These are phyloP conservation scores for Crenichthys baileyi DNA, from an alignment of 2,797 vertebrate genomes.

Conservation along the genomic window DNA sequence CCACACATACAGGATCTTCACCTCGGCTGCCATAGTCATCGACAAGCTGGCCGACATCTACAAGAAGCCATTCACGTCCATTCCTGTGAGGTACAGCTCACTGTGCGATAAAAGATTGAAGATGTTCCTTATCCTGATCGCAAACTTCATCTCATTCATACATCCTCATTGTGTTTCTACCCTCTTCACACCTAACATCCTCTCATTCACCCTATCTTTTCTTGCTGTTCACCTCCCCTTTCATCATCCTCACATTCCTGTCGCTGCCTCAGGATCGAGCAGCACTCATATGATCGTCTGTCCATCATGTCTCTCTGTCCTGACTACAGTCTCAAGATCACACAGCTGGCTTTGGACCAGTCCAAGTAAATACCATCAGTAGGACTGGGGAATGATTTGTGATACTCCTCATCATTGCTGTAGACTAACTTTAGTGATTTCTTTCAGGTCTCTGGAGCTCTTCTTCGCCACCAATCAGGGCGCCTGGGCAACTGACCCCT, in stretches of 20 bases:
- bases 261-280: conserved; percentile 70
- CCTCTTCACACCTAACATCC: conserved; percentile 6
- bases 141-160: background rate
- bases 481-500: conserved; percentile 81
- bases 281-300: conserved; percentile 79
- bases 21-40: conserved; percentile 89
- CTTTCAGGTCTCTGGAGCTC: conserved; percentile 90
- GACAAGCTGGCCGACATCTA: conserved; percentile 95
- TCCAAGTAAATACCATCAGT: conserved; percentile 70
- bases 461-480: conserved; percentile 94
- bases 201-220: conserved; percentile 2
- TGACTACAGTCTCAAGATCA: conserved; percentile 84
- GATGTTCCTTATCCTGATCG: background rate
- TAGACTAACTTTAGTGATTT: conserved; percentile 10
- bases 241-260: conserved; percentile 27
- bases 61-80: conserved; percentile 94
- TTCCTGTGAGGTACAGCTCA: conserved; percentile 87
- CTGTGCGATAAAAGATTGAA: background rate
- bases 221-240: conserved; percentile 15
- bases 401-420: background rate
- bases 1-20: conserved; percentile 97
- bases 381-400: conserved; percentile 6
- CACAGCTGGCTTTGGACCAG: conserved; percentile 78
- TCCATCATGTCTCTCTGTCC: conserved; percentile 83
- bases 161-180: conserved; percentile 2